These are phyloP conservation scores for Torymus aiolomorphi DNA, from an alignment of 2,888 invertebrate species.

Conservation along the genomic window DNA sequence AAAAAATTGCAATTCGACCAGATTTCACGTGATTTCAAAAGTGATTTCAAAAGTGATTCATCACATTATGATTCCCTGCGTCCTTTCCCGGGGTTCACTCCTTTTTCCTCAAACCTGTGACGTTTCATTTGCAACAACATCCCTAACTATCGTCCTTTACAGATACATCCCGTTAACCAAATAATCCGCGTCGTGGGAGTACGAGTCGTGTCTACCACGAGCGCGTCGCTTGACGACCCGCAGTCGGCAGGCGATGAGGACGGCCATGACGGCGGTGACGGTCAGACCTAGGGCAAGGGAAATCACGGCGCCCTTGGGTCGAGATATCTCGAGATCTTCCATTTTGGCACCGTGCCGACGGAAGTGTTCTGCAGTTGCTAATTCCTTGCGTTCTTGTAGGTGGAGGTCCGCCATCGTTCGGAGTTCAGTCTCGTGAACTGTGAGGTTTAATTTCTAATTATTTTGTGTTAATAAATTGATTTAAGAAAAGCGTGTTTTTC, in stretches of 20 bases:
- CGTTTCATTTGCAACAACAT: neutral
- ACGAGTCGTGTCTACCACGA: constrained; percentile 87
- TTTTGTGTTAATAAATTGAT: neutral
- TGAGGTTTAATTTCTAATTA: constrained; percentile 7
- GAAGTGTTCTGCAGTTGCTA: constrained; percentile 67
- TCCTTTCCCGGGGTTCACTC: no score
- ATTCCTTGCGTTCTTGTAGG: constrained; percentile 51
- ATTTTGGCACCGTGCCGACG: constrained; percentile 58
- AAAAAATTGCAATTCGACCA: no score
- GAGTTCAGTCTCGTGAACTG: constrained; percentile 52
- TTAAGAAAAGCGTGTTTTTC: no score
- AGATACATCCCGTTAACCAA: constrained; percentile 99
- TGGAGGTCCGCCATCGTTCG: constrained; percentile 46
- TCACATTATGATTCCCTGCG: no score
- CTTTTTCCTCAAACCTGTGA: no score
- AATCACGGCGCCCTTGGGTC: constrained; percentile 87
- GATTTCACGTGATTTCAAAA: no score
- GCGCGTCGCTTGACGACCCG: constrained; percentile 85
- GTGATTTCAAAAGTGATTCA: no score
- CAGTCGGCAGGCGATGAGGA: constrained; percentile 89
- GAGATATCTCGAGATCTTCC: constrained; percentile 69
- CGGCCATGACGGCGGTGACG: constrained; percentile 87
- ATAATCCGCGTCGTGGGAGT: constrained; percentile 96
- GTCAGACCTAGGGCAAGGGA: constrained; percentile 87
- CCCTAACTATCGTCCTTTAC: constrained; percentile 73